Conservation (phyloP, 2,888 invertebrate genomes). For the Pedicia rivosa region DNA sequence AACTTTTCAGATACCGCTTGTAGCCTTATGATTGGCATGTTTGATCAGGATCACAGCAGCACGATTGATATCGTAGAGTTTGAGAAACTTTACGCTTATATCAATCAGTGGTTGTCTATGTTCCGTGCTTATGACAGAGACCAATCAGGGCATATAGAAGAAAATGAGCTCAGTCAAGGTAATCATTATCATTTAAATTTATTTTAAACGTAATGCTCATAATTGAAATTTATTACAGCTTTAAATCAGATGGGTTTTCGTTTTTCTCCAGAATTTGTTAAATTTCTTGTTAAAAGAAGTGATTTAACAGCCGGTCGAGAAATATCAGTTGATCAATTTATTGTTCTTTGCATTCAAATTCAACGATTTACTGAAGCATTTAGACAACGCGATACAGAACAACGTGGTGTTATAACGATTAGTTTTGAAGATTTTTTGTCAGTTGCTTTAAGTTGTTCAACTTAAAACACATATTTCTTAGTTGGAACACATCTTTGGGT, state of each 20-base stretch:
- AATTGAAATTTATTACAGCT: slow-evolving; percentile 35
- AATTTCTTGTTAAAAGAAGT: slow-evolving; percentile 50
- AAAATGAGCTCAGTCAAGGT: slow-evolving; percentile 61
- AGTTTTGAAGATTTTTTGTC: slow-evolving; percentile 83
- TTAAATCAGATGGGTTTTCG: slow-evolving; percentile 79
- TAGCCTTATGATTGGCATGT: slow-evolving; percentile 76
- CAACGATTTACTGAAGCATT: slow-evolving; percentile 83
- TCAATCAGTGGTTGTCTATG: slow-evolving; percentile 76
- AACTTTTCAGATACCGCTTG: slow-evolving; percentile 71
- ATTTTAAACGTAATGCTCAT: not conserved
- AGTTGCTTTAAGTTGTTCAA: slow-evolving; percentile 59
- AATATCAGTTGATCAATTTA: slow-evolving; percentile 73
- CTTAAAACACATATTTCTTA: no score
- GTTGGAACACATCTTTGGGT: no score
- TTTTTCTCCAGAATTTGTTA: slow-evolving; percentile 62
- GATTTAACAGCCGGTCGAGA: slow-evolving; percentile 44
- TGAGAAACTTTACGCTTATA: slow-evolving; percentile 69
- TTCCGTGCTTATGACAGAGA: slow-evolving; percentile 78
- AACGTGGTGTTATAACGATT: slow-evolving; percentile 68
- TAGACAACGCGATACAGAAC: slow-evolving; percentile 56
- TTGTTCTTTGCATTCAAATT: slow-evolving; percentile 75
- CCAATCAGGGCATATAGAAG: slow-evolving; percentile 70
- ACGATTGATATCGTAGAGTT: slow-evolving; percentile 73
- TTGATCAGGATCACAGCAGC: slow-evolving; percentile 71
- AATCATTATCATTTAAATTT: slow-evolving; percentile 10